phyloP scores from a whole-genome alignment of 2,113 vertebrate species.

The Gasterosteus aculeatus region DNA sequence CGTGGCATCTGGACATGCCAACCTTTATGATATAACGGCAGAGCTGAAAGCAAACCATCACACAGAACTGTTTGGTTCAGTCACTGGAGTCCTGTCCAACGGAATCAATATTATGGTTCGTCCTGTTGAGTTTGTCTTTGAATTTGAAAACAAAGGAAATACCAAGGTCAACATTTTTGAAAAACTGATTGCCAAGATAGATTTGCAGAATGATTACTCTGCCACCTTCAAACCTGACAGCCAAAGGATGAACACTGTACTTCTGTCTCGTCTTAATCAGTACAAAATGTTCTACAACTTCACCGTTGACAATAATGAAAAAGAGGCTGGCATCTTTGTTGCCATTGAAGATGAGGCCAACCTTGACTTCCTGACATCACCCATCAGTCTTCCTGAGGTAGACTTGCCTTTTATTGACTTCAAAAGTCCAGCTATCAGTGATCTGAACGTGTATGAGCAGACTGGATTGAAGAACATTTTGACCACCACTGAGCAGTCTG shows the following conservation, averaged over 20 bases:
- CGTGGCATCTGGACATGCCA: constrained; percentile 77
- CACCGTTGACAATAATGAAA: constrained; percentile 81
- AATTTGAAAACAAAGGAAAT: constrained; percentile 86
- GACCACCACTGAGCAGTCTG: constrained; percentile 86
- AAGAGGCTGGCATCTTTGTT: constrained; percentile 77
- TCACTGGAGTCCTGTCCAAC: constrained; percentile 86
- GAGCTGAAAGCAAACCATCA: constrained; percentile 84
- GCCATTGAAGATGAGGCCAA: constrained; percentile 87
- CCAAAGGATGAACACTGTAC: constrained; percentile 84
- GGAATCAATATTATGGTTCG: constrained; percentile 76
- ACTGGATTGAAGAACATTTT: constrained; percentile 85
- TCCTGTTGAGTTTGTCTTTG: constrained; percentile 77
- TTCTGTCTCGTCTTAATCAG: constrained; percentile 86
- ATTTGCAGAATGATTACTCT: constrained; percentile 88
- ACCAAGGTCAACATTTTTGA: constrained; percentile 81
- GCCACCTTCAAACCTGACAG: constrained; percentile 78
- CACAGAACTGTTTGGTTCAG: constrained; percentile 80
- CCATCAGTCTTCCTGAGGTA: constrained; percentile 86
- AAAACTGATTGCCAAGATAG: constrained; percentile 85
- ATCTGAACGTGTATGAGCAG: constrained; percentile 88
- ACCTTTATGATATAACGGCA: constrained; percentile 77
- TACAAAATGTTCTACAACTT: constrained; percentile 87
- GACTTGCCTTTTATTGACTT: constrained; percentile 78
- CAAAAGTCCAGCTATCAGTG: constrained; percentile 79
- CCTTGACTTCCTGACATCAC: constrained; percentile 87